Conservation (phyloP, 2,113 vertebrate genomes). For the Corapipo altera region DNA sequence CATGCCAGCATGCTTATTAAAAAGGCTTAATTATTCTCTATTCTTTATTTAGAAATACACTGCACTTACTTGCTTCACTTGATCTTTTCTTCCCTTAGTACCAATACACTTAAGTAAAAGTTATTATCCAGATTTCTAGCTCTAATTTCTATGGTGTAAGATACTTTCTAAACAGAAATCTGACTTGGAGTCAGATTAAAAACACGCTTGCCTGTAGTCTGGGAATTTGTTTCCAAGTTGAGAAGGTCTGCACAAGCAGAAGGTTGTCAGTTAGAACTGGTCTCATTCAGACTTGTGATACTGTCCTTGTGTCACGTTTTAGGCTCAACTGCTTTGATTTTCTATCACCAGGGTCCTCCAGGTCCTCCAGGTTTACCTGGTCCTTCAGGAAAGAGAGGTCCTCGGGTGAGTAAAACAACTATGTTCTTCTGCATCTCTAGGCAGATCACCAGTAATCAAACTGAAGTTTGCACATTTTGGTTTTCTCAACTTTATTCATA, state of each 20-base stretch:
- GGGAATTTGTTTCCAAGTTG: neutral
- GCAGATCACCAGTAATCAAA: neutral
- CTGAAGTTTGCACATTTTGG: neutral
- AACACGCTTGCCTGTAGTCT: neutral
- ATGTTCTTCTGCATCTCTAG: neutral
- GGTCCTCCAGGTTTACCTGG: constrained; percentile 92
- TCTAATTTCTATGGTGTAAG: constrained; percentile 4
- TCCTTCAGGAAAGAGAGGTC: constrained; percentile 88
- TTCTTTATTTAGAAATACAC: neutral
- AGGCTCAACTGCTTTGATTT: constrained; percentile 39
- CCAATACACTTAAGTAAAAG: constrained; percentile 38
- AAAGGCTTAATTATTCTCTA: neutral
- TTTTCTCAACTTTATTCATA: neutral
- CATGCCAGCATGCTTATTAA: neutral
- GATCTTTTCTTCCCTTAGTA: constrained; percentile 8
- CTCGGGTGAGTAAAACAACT: constrained; percentile 83
- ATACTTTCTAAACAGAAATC: constrained; percentile 10
- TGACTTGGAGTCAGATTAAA: constrained; percentile 34
- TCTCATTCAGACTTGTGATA: neutral
- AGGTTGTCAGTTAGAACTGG: neutral
- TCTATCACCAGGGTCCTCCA: constrained; percentile 84
- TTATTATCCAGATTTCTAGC: constrained; percentile 24
- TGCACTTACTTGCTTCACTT: neutral
- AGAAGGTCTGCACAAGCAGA: neutral
- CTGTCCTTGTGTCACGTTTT: neutral